A percentile compares a stretch with the other conserved stretches of the same genome.
phyloP scores from a whole-genome alignment of 2,888 invertebrate species.

The Diploptera punctata region DNA sequence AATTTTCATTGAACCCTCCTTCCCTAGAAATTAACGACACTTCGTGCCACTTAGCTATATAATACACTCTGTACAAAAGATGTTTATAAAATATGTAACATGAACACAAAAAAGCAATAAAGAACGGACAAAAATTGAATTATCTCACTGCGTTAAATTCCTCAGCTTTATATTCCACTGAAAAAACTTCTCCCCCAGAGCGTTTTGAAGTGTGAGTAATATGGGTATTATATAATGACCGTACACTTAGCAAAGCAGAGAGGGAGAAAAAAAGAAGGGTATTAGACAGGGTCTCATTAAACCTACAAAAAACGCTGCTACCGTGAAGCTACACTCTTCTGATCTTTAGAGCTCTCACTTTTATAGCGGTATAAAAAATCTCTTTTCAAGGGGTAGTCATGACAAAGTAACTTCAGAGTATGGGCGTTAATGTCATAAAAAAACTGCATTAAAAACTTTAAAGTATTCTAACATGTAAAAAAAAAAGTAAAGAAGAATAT shows the following conservation, averaged over 20 bases:
- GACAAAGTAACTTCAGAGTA: neutral
- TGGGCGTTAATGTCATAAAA: too few relatives aligned
- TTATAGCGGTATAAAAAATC: neutral
- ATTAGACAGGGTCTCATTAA: too few relatives aligned
- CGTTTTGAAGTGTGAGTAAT: slow-evolving; percentile 10
- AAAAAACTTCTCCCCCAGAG: slow-evolving; percentile 6
- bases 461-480: too few relatives aligned
- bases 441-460: too few relatives aligned
- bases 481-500: too few relatives aligned
- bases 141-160: slow-evolving; percentile 15
- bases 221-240: neutral
- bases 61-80: slow-evolving; percentile 1
- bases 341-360: neutral
- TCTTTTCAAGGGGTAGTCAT: neutral
- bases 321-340: neutral
- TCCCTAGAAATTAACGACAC: neutral
- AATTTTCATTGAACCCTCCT: neutral
- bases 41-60: neutral
- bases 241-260: neutral
- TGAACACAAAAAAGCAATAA: neutral
- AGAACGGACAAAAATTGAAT: slow-evolving; percentile 5
- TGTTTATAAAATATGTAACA: slow-evolving; percentile 22
- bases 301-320: too few relatives aligned
- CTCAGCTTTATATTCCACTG: neutral
- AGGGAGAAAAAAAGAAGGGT: neutral